Percentiles rank a stretch among this genome's conserved stretches.
These are phyloP conservation scores for Batillaria attramentaria DNA, from an alignment of 1,140 invertebrate species.

Conservation along the genomic window DNA sequence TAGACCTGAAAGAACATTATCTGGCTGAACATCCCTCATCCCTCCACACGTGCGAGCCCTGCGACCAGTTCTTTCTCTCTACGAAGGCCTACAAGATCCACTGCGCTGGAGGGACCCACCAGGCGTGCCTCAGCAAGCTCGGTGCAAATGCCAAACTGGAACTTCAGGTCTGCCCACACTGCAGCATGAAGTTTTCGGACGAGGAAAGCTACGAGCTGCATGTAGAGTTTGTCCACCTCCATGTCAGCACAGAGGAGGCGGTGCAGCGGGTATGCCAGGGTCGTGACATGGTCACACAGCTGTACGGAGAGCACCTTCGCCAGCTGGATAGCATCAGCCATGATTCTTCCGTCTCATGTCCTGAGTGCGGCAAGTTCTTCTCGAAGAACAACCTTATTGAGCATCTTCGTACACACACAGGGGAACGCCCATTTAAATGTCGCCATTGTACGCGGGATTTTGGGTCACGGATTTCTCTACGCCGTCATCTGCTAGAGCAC, in stretches of 20 bases:
- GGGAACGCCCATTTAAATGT: conserved; percentile 62
- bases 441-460: conserved; percentile 59
- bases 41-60: conserved; percentile 58
- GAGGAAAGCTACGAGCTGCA: conserved; percentile 62
- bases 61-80: conserved; percentile 58
- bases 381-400: conserved; percentile 59
- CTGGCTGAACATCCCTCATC: conserved; percentile 59
- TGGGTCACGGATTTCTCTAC: conserved; percentile 52
- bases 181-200: conserved; percentile 60
- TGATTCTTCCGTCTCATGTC: conserved; percentile 53
- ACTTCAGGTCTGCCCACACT: conserved; percentile 54
- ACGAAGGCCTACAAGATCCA: conserved; percentile 54
- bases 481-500: conserved; percentile 65
- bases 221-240: conserved; percentile 59
- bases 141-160: conserved; percentile 29
- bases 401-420: conserved; percentile 63
- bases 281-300: conserved; percentile 50
- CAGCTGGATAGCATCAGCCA: conserved; percentile 47
- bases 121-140: conserved; percentile 47
- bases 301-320: conserved; percentile 54
- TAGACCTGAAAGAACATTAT: conserved; percentile 62
- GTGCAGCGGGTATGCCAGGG: conserved; percentile 50
- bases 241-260: conserved; percentile 56
- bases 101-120: conserved; percentile 53
- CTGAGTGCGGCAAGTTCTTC: conserved; percentile 61